Evolutionary conservation across 2,797 vertebrate genomes (phyloP).

Genomic region (Lindbergichthys nudifrons): DNA sequence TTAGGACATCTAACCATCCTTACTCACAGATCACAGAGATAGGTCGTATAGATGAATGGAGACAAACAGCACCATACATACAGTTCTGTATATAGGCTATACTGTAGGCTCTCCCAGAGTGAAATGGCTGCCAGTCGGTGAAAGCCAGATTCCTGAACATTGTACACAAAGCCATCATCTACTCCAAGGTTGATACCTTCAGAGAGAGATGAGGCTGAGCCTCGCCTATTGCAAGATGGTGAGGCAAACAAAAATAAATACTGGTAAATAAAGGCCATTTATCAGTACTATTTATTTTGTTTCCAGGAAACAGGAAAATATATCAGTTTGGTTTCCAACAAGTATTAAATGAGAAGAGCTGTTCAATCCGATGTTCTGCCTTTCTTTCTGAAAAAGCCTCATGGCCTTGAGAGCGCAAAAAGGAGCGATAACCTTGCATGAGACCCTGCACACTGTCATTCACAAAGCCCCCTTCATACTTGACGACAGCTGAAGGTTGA

Average conservation of each 20-base stretch:
- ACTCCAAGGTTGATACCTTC: background rate
- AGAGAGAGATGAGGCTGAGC: too few species aligned
- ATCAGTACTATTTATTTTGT: too few species aligned
- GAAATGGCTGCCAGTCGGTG: background rate
- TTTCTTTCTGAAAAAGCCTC: slow-evolving; percentile 18
- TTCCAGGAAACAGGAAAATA: background rate
- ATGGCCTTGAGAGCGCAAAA: slow-evolving; percentile 36
- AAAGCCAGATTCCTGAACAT: background rate
- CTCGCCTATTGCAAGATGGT: background rate
- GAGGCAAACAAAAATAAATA: background rate
- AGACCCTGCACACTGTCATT: slow-evolving; percentile 30
- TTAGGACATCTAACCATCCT: slow-evolving; percentile 38
- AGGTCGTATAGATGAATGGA: background rate
- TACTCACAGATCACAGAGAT: slow-evolving; percentile 30
- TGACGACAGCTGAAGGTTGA: slow-evolving; percentile 65
- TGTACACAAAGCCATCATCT: background rate
- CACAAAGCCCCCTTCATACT: slow-evolving; percentile 29
- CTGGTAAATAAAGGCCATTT: background rate
- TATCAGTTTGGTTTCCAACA: background rate
- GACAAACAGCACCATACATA: background rate
- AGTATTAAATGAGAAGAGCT: background rate
- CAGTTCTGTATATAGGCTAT: background rate
- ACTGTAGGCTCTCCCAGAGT: background rate
- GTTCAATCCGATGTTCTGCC: background rate
- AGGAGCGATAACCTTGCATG: slow-evolving; percentile 49